Percentiles rank a stretch among this genome's conserved stretches.
Conservation (phyloP, 2,797 vertebrate genomes). For the Bovichtus variegatus region DNA sequence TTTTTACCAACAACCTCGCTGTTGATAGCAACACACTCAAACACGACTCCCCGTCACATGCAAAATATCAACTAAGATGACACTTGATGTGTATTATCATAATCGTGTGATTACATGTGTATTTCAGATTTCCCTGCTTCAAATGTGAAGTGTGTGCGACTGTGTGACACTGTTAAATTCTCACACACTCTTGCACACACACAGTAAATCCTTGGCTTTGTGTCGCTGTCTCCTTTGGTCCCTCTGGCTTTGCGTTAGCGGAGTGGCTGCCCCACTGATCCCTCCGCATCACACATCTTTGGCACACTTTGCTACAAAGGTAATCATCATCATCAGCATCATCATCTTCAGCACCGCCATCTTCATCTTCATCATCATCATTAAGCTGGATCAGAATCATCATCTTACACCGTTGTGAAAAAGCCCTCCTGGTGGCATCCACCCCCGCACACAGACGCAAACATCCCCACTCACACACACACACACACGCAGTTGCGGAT, state of each 20-base stretch:
- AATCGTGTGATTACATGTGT: conserved; percentile 84
- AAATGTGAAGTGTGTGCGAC: conserved; percentile 60
- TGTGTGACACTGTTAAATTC: conserved; percentile 56
- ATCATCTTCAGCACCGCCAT: conserved; percentile 41
- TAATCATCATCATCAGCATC: conserved; percentile 52
- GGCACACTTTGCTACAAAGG: conserved; percentile 53
- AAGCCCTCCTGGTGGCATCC: conserved; percentile 64
- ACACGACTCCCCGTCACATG: conserved; percentile 55
- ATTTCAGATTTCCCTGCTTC: conserved; percentile 75
- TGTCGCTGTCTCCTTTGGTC: conserved; percentile 69
- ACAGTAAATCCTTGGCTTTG: conserved; percentile 73
- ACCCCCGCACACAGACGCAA: conserved; percentile 28
- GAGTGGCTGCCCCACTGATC: conserved; percentile 64
- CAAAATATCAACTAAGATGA: conserved; percentile 79
- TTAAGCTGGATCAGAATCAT: conserved; percentile 79
- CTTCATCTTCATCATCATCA: conserved; percentile 74
- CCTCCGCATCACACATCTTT: conserved; percentile 52
- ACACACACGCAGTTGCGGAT: conserved; percentile 52
- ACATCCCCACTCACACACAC: conserved; percentile 19
- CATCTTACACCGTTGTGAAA: conserved; percentile 51
- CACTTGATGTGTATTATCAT: conserved; percentile 83
- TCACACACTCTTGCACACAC: conserved; percentile 27
- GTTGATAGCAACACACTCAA: conserved; percentile 52
- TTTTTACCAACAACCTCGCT: conserved; percentile 59
- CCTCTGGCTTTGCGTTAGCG: conserved; percentile 65